Conservation (phyloP, 2,888 invertebrate genomes). For the Drosophila sordidapex region DNA sequence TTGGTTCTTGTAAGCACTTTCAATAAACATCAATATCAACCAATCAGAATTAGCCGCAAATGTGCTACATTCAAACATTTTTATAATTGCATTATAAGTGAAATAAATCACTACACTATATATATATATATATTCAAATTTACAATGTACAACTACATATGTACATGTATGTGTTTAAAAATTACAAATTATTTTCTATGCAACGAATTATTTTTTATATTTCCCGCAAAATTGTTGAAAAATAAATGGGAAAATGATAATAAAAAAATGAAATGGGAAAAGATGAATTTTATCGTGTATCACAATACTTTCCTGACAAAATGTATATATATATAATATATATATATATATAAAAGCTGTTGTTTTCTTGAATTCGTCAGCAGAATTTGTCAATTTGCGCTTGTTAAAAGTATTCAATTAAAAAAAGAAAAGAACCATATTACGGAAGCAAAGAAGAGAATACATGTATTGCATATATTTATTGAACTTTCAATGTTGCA, state of each 20-base stretch:
- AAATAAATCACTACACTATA: neutral
- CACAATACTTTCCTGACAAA: neutral
- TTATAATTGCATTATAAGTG: neutral
- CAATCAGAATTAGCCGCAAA: neutral
- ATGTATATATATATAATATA: neutral
- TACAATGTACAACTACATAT: neutral
- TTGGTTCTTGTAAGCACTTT: conserved; percentile 20
- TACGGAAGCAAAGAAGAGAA: neutral
- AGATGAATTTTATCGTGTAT: neutral
- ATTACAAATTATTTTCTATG: neutral
- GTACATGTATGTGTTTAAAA: neutral
- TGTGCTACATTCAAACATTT: neutral
- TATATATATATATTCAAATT: neutral
- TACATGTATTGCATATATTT: neutral
- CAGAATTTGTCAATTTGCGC: neutral
- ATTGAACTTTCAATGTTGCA: neutral
- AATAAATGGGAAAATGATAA: neutral
- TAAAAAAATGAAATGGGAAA: neutral
- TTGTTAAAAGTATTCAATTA: neutral
- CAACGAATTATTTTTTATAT: neutral
- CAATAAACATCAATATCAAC: neutral
- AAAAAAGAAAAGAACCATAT: neutral
- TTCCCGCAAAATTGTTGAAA: neutral
- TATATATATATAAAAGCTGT: neutral
- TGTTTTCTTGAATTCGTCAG: neutral